phyloP scores from a whole-genome alignment of 1,140 invertebrate genomes.

The Hirudo medicinalis region DNA sequence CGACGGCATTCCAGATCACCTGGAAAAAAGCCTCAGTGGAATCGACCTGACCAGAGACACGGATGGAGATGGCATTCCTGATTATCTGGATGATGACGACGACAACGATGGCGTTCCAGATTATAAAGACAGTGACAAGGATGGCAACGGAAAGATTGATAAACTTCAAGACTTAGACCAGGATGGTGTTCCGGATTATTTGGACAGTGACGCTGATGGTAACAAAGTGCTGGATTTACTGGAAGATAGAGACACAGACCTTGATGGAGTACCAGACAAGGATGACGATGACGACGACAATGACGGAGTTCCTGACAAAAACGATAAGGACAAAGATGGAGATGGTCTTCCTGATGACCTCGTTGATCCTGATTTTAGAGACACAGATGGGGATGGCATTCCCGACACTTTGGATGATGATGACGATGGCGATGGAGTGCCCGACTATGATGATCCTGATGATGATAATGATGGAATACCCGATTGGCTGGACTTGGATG shows the following conservation, averaged over 20 bases:
- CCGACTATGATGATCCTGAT: slow-evolving; percentile 13
- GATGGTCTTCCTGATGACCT: slow-evolving; percentile 10
- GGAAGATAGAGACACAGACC: slow-evolving; percentile 9
- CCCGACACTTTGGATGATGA: slow-evolving; percentile 14
- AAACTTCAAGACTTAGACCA: slow-evolving; percentile 5
- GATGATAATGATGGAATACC: slow-evolving; percentile 19
- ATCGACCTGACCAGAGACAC: slow-evolving; percentile 7
- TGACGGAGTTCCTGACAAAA: neutral
- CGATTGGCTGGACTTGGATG: slow-evolving; percentile 10
- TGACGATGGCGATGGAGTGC: slow-evolving; percentile 17
- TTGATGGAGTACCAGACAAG: slow-evolving; percentile 10
- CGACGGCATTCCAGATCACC: slow-evolving; percentile 14
- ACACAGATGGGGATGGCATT: slow-evolving; percentile 17
- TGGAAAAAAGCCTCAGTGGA: neutral
- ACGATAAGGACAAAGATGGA: slow-evolving; percentile 8
- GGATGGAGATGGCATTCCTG: slow-evolving; percentile 17
- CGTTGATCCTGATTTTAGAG: slow-evolving; percentile 13
- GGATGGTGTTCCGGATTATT: slow-evolving; percentile 17
- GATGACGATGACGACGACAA: slow-evolving; percentile 18
- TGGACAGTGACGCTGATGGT: slow-evolving; percentile 14
- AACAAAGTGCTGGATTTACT: slow-evolving; percentile 8
- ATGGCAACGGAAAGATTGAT: slow-evolving; percentile 12
- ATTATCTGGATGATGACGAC: slow-evolving; percentile 18
- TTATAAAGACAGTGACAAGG: slow-evolving; percentile 12
- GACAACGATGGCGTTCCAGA: slow-evolving; percentile 19